Base-by-base conservation (phyloP, 2,113 vertebrate species). In the Sorex fumeus region DNA sequence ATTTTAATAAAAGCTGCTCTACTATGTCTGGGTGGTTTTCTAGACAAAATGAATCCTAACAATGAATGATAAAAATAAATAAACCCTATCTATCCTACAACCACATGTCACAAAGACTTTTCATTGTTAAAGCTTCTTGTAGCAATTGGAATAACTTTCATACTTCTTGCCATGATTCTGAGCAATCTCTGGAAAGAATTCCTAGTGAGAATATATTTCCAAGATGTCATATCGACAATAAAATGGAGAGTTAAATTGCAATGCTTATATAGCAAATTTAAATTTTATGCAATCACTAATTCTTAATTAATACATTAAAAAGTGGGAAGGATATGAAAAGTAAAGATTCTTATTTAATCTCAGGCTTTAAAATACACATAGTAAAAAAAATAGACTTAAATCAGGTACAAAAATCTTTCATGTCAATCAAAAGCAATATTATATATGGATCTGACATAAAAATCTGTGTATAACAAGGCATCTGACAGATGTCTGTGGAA, bases 351-450 rank as follows among this genome's bases (percentile, higher is more conserved):
- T 6, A 64, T 28, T 88, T 96, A 90, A 81, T 9, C 0, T 10
- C 32, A 92, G 88, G 86, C 95, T 94, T 87, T 91, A 87, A 45
- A 91, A 91, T 86, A 43, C 30, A 43, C 30, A 89, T 60, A 83
- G 13, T 66, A 77, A 92, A 72, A 88, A 95, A 91, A 87, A 40
- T 86, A 0, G 72, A 92, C n/a, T 88, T 72, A 95, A 50, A 93
- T 87, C 50, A 76, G 11, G 4, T 88, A 95, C n/a, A 94, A 91
- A 30, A 95, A 95, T 86, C 1, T 89, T 93, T 93, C 43, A 80
- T 34, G 62, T 87, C 87, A 96, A 93, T 95, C 78, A 92, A 95
- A 96, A 97, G 2, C 72, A 75, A 64, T 93, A 36, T 89, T 94
- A 78, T 32, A n/a, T 21, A 40, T 72, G 75, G 76, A 18, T 87